Conservation (phyloP, 1,140 invertebrate species). For the Pinna nobilis region DNA sequence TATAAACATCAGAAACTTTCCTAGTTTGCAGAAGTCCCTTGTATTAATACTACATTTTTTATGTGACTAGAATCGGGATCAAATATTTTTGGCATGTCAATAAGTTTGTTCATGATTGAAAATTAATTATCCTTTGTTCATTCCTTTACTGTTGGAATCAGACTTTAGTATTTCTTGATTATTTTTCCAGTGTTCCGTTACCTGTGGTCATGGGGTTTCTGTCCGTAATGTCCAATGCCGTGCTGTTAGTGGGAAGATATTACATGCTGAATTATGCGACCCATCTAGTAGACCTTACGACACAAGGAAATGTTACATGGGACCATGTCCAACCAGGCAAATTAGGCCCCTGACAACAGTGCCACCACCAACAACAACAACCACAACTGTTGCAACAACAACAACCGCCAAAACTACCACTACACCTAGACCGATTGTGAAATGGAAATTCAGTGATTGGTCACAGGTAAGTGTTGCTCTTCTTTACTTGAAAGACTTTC, state of each 20-base stretch:
- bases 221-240: slow-evolving; percentile 56
- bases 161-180: background rate
- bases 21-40: too few relatives aligned
- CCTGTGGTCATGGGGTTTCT: slow-evolving; percentile 65
- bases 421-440: slow-evolving; percentile 21
- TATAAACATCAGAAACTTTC: too few relatives aligned
- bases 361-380: slow-evolving; percentile 44
- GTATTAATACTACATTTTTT: too few relatives aligned
- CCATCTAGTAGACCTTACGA: slow-evolving; percentile 50
- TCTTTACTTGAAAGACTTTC: background rate
- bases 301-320: slow-evolving; percentile 50
- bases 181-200: slow-evolving; percentile 68
- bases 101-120: too few relatives aligned
- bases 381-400: slow-evolving; percentile 17
- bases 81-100: too few relatives aligned
- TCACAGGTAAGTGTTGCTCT: slow-evolving; percentile 53
- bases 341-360: background rate
- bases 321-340: slow-evolving; percentile 34
- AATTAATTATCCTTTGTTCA: too few relatives aligned
- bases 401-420: slow-evolving; percentile 43
- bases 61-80: too few relatives aligned
- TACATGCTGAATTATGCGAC: slow-evolving; percentile 53
- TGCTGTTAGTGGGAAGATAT: slow-evolving; percentile 28
- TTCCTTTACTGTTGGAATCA: too few relatives aligned
- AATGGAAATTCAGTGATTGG: slow-evolving; percentile 64